Evolutionary conservation across 2,888 invertebrate species (phyloP), one percentile per base, ranked within the genome.

Genomic region (Chesias legatella): DNA sequence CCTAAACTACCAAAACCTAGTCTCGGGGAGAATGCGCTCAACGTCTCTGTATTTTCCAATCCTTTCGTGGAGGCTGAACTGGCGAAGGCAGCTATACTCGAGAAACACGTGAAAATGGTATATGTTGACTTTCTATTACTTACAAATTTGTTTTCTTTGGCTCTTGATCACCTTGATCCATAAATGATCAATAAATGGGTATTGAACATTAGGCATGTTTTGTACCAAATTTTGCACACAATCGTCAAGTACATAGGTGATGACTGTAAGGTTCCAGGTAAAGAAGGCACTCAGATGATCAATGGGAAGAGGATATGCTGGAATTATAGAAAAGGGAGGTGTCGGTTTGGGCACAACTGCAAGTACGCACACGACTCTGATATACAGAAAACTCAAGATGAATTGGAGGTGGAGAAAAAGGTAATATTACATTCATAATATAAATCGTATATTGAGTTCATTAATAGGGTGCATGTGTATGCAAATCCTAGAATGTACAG

Each of bases 31-130:
- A 79, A 69, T 45, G 77, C 83, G 32, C 67, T 90, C 43, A 90
- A 91, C 63, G 91, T 91, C 43, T 95, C 95, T 7, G 96, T 97
- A 2, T 97, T 97, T 71, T 92, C 92, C 22, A 97, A 97, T 88
- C 96, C 95, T 6, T 97, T 94, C 70, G 92, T 92, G 11, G 94
- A 94, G 73, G 97, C 94, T 0, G 97, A 97, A 74, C 91, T 93
- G 66, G 95, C 95, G 1, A 95, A 97, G 73, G 93, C 94, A 43
- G 95, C 95, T 7, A 92, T 96, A 41, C 82, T 97, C 28, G 96
- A 97, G 65, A 95, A 95, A 64, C 97, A 97, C 74, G 97, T 97
- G 0, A 96, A 96, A 90, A 95, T 98, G 95, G 96, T 94, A 61
- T 90, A 88, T 79, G 88, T 89, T 86, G 85, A 88, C 79, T 84